Base-by-base conservation (phyloP, 2,797 vertebrate genomes). In the Cyprinodon diabolis region DNA sequence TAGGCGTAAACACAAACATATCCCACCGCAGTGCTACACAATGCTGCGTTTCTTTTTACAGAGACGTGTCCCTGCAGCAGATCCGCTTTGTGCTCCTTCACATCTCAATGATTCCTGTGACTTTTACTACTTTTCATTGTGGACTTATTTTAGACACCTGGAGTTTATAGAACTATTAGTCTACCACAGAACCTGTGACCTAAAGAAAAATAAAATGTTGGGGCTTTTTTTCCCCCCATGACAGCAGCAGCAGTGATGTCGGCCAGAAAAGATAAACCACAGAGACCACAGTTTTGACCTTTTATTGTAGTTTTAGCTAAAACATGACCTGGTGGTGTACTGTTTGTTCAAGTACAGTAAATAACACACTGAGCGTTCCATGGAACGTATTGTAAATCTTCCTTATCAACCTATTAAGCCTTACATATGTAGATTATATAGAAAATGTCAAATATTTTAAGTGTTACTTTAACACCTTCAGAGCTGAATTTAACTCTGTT, bases 1-100 rank as follows among this genome's bases (percentile, higher is more conserved):
- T 35, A 79, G 82, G 78, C 82, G 76, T 84, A 72, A 90, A 90
- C 86, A 78, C 86, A 87, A 91, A 89, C 79, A 81, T 76, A 68
- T 71, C 75, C 10, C 35, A 14, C 30, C 30, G 30, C 30, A 30
- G 30, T 35, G 80, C 80, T 3, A 0, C 78, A 87, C 84, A 82
- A 76, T 71, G 75, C 66, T 0, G 49, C 76, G 1, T 72, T 11
- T 86, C 82, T 76, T 55, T 25, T 8, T 10, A 0, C 65, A 1
- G 37, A 55, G 56, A 68, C 6, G 17, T 2, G 21, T 68, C 48
- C 0, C 30, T 13, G 68, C 70, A 0, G 1, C 4, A 6, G 54
- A 70, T 63, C 67, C 58, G 76, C 69, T 74, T 6, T 4, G 51
- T 62, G 60, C 51, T 73, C 15, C 51, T 70, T 30, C 66, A 74